phyloP scores from a whole-genome alignment of 2,797 vertebrate genomes.

The Pagetopsis macropterus region DNA sequence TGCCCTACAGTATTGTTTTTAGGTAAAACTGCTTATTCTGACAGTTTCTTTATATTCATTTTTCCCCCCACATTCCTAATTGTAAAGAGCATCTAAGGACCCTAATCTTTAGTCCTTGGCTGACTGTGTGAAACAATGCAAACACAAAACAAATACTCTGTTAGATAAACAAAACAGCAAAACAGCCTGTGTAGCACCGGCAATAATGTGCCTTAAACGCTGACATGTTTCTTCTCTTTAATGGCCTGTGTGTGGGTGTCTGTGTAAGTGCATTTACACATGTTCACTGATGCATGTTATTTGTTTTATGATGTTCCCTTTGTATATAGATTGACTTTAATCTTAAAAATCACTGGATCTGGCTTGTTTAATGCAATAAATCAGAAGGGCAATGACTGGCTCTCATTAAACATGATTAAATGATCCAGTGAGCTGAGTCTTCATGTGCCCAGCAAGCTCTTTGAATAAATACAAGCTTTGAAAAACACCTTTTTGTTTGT shows the following conservation, averaged over 20 bases:
- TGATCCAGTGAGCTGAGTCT: constrained; percentile 81
- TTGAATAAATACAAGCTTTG: constrained; percentile 80
- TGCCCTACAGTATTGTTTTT: constrained; percentile 23
- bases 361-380: constrained; percentile 78
- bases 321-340: constrained; percentile 73
- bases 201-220: constrained; percentile 43
- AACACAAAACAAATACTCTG: constrained; percentile 20
- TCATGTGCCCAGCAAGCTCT: constrained; percentile 69
- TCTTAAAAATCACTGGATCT: constrained; percentile 71
- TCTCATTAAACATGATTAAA: constrained; percentile 86
- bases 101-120: constrained; percentile 22
- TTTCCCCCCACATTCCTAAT: constrained; percentile 9
- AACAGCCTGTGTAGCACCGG: constrained; percentile 28
- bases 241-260: constrained; percentile 5
- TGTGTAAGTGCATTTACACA: constrained; percentile 13
- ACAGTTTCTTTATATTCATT: constrained; percentile 21
- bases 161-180: too few relatives aligned
- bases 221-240: constrained; percentile 38
- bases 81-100: constrained; percentile 27
- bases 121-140: constrained; percentile 35
- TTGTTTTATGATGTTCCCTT: constrained; percentile 57
- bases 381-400: constrained; percentile 76
- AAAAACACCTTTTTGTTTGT: constrained; percentile 79
- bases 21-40: constrained; percentile 43
- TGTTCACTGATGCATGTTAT: constrained; percentile 59